Percentiles rank a stretch among this genome's conserved stretches.
Conservation (phyloP, 2,113 vertebrate species). For the Seriola aureovittata region DNA sequence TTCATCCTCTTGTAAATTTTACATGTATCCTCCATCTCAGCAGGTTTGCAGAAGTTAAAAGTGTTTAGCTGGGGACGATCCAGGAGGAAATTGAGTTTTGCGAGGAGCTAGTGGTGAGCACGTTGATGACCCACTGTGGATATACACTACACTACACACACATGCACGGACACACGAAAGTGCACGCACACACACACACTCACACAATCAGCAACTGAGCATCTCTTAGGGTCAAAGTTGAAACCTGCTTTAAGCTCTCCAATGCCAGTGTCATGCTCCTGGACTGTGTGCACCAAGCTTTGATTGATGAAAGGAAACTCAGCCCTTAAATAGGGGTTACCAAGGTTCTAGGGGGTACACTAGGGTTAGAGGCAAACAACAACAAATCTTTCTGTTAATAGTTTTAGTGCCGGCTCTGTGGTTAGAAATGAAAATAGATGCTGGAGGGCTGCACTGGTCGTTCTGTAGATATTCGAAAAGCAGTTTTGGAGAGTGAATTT, state of each 20-base stretch:
- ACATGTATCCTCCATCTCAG: conserved; percentile 54
- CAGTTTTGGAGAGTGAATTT: neutral
- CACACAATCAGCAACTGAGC: conserved; percentile 61
- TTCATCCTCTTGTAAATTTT: conserved; percentile 58
- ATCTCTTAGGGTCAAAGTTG: conserved; percentile 68
- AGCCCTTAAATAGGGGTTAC: conserved; percentile 81
- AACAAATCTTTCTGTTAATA: conserved; percentile 69
- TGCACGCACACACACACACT: conserved; percentile 17
- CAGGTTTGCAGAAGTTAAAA: conserved; percentile 71
- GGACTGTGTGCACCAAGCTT: conserved; percentile 52
- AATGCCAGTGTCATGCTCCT: conserved; percentile 58
- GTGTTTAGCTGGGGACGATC: conserved; percentile 56
- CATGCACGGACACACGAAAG: conserved; percentile 23
- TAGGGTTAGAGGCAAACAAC: conserved; percentile 69
- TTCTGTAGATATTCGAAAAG: conserved; percentile 37
- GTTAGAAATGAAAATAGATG: conserved; percentile 68
- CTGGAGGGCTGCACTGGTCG: conserved; percentile 31
- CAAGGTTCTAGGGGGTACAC: conserved; percentile 53
- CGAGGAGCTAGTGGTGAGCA: conserved; percentile 48
- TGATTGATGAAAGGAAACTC: conserved; percentile 80
- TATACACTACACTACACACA: conserved; percentile 44
- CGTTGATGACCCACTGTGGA: conserved; percentile 50
- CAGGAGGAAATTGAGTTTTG: conserved; percentile 71
- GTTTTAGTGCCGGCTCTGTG: conserved; percentile 57
- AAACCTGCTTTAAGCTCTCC: conserved; percentile 67